Percentiles rank a stretch among this genome's conserved stretches.
Evolutionary conservation across 2,888 invertebrate genomes (phyloP).

Genomic region (Dysmachus trigonus): DNA sequence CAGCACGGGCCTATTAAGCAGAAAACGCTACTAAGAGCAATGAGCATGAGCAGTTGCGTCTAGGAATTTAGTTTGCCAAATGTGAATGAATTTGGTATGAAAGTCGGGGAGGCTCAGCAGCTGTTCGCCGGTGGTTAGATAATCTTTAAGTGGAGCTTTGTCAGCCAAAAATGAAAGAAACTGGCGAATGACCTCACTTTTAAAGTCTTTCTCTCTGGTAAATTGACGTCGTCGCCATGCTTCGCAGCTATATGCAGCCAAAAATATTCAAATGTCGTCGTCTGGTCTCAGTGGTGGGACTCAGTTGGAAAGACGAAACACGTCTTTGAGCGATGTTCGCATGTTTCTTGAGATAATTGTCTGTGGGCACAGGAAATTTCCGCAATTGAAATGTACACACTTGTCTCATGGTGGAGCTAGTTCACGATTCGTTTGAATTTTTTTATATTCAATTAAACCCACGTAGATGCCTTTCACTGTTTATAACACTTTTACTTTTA

Average conservation of each 20-base stretch:
- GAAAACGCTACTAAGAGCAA: background rate
- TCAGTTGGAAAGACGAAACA: background rate
- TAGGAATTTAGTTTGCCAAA: background rate
- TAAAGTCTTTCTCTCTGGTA: background rate
- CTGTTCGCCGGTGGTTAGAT: background rate
- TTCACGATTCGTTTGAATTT: background rate
- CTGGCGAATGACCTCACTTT: background rate
- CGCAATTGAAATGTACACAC: background rate
- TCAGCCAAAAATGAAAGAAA: background rate
- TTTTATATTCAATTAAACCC: background rate
- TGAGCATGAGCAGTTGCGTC: background rate
- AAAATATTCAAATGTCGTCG: background rate
- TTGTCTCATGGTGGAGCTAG: background rate
- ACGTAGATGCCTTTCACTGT: background rate
- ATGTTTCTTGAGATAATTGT: background rate
- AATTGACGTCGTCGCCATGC: background rate
- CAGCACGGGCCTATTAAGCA: background rate
- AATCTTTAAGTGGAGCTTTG: background rate
- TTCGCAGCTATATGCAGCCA: background rate
- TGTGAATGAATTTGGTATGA: background rate
- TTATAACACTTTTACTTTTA: background rate
- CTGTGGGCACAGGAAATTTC: background rate
- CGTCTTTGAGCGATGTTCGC: background rate
- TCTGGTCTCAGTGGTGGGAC: background rate
- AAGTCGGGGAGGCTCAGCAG: background rate